Percentiles rank a stretch among this genome's conserved stretches.
Conservation (phyloP, 64 coral and sea anemone species). For the Porites australiensis region DNA sequence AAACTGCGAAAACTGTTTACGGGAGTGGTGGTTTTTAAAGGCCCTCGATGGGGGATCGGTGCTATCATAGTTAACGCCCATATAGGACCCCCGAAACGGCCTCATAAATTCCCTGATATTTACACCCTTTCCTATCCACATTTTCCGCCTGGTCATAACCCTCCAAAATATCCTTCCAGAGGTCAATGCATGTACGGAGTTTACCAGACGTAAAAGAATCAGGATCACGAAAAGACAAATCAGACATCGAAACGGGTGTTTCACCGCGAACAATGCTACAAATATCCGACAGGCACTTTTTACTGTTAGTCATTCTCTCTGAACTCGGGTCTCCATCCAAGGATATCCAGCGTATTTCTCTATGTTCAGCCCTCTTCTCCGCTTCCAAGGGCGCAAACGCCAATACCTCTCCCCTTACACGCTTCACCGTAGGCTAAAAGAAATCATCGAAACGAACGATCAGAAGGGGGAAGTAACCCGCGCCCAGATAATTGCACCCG, state of each 20-base stretch:
- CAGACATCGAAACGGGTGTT: too few relatives aligned
- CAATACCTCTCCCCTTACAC: background rate
- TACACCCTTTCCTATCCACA: conserved; percentile 28
- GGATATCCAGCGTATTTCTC: background rate
- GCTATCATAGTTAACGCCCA: conserved; percentile 14
- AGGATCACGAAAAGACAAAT: conserved; percentile 15
- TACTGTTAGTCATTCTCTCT: too few relatives aligned
- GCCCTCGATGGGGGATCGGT: too few relatives aligned
- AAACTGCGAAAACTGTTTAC: conserved; percentile 19
- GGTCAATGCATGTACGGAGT: background rate
- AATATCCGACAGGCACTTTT: too few relatives aligned
- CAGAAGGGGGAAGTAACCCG: background rate
- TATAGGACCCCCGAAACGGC: conserved; percentile 10
- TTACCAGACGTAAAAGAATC: background rate
- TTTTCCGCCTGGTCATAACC: background rate
- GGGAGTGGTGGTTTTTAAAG: conserved; percentile 28
- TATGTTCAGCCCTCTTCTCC: background rate
- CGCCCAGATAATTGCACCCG: background rate
- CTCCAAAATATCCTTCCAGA: background rate
- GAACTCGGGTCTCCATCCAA: background rate
- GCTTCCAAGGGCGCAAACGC: background rate
- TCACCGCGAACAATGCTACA: background rate
- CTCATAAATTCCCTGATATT: conserved; percentile 1
- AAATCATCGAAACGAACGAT: background rate
- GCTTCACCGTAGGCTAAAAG: background rate